A percentile compares a stretch with the other conserved stretches of the same genome.
These are phyloP conservation scores for Pandemis corylana DNA, from an alignment of 2,888 invertebrate genomes.

Conservation along the genomic window DNA sequence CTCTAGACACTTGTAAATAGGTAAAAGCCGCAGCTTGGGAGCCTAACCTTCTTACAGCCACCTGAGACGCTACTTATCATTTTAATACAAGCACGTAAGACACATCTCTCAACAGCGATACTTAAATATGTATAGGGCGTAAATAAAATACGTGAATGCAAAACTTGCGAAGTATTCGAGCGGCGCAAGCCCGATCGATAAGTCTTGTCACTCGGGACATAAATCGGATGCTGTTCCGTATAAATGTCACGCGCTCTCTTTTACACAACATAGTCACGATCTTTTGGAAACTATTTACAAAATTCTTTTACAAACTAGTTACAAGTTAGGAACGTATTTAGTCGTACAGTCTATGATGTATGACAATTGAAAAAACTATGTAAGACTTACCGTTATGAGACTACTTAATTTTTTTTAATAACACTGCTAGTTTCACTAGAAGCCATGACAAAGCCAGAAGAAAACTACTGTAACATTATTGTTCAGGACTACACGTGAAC, in stretches of 20 bases:
- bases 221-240: slow-evolving; percentile 10
- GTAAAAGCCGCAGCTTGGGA: not conserved
- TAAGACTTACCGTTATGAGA: no score
- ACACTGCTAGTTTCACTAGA: no score
- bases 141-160: slow-evolving; percentile 25
- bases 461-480: no score
- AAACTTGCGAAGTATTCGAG: slow-evolving; percentile 19
- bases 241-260: slow-evolving; percentile 5
- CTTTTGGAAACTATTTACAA: no score
- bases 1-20: not conserved
- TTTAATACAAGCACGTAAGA: slow-evolving; percentile 16
- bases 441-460: no score
- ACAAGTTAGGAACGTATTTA: no score
- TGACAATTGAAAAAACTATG: not conserved
- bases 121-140: slow-evolving; percentile 19
- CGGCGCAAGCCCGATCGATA: slow-evolving; percentile 25
- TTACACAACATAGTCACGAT: not conserved
- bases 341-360: not conserved
- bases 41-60: not conserved
- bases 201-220: slow-evolving; percentile 14
- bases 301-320: no score
- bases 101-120: not conserved
- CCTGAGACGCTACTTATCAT: slow-evolving; percentile 2
- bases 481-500: no score
- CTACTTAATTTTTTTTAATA: no score